Conservation (phyloP, 2,888 invertebrate species). For the Bellardia bayeri region DNA sequence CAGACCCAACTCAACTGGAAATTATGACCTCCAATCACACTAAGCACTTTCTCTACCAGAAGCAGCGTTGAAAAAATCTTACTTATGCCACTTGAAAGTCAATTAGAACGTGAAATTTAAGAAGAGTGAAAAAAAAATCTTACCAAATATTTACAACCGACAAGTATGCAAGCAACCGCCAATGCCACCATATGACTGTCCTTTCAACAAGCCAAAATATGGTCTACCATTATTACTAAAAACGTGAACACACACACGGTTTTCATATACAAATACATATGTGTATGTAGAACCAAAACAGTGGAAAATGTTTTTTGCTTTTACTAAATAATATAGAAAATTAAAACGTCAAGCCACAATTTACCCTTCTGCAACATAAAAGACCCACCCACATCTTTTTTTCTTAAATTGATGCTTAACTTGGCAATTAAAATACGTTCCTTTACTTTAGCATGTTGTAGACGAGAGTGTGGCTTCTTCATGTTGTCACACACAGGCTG, state of each 20-base stretch:
- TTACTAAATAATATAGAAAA: neutral
- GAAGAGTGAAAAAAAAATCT: constrained; percentile 35
- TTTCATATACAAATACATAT: neutral
- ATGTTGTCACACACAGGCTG: constrained; percentile 48
- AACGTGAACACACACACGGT: neutral
- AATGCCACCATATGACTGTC: constrained; percentile 60
- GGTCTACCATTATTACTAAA: constrained; percentile 66
- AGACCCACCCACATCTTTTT: neutral
- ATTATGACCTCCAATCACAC: neutral
- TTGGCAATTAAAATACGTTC: constrained; percentile 63
- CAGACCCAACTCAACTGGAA: constrained; percentile 51
- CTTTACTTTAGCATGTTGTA: constrained; percentile 1
- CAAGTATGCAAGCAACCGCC: constrained; percentile 25
- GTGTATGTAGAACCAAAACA: neutral
- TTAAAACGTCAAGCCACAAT: neutral
- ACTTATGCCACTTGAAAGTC: constrained; percentile 58
- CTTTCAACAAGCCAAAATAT: constrained; percentile 56
- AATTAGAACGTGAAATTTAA: constrained; percentile 67
- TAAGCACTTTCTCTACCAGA: neutral
- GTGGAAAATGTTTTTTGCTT: constrained; percentile 26
- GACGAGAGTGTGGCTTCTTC: neutral
- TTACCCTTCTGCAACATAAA: neutral
- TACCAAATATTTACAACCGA: constrained; percentile 41
- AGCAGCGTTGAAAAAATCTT: neutral
- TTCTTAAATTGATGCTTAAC: constrained; percentile 58